These are phyloP conservation scores for Andrena cerasifolii DNA, from an alignment of 1,140 invertebrate genomes.

Conservation along the genomic window DNA sequence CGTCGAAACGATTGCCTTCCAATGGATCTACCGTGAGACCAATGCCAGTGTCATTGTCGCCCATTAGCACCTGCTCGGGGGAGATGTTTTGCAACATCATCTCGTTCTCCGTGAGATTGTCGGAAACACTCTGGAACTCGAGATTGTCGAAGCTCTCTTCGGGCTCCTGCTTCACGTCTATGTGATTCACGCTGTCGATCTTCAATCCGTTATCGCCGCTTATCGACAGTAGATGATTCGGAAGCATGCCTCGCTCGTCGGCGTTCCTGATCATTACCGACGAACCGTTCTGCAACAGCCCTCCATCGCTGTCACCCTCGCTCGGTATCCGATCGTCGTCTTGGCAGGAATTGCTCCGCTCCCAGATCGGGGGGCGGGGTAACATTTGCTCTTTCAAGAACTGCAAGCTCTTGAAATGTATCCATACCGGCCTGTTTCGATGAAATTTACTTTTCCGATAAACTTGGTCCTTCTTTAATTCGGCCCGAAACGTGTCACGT, in stretches of 20 bases:
- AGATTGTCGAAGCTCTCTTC: conserved; percentile 73
- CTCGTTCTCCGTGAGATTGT: conserved; percentile 73
- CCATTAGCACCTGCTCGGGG: conserved; percentile 76
- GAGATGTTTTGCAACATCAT: conserved; percentile 79
- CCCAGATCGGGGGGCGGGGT: conserved; percentile 78
- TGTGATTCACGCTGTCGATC: conserved; percentile 52
- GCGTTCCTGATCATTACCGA: conserved; percentile 46
- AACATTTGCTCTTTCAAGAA: conserved; percentile 81
- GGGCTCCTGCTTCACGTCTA: conserved; percentile 76
- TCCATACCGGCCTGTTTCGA: conserved; percentile 78
- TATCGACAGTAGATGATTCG: conserved; percentile 65
- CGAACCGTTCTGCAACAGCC: conserved; percentile 49
- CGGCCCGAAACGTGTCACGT: conserved; percentile 80
- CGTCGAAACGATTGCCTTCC: conserved; percentile 74
- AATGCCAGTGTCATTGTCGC: conserved; percentile 70
- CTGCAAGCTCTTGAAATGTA: conserved; percentile 77
- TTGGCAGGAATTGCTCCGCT: conserved; percentile 63
- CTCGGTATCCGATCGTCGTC: conserved; percentile 62
- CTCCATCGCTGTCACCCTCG: conserved; percentile 63
- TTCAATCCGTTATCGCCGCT: conserved; percentile 61
- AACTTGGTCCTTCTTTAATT: conserved; percentile 80
- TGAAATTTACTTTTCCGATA: conserved; percentile 75
- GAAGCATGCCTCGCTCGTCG: conserved; percentile 65
- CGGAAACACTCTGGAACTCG: conserved; percentile 72
- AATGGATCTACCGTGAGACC: conserved; percentile 70